Evolutionary conservation across 2,797 vertebrate genomes (phyloP), one percentile per base, ranked within the genome.

Genomic region (Coendou prehensilis): DNA sequence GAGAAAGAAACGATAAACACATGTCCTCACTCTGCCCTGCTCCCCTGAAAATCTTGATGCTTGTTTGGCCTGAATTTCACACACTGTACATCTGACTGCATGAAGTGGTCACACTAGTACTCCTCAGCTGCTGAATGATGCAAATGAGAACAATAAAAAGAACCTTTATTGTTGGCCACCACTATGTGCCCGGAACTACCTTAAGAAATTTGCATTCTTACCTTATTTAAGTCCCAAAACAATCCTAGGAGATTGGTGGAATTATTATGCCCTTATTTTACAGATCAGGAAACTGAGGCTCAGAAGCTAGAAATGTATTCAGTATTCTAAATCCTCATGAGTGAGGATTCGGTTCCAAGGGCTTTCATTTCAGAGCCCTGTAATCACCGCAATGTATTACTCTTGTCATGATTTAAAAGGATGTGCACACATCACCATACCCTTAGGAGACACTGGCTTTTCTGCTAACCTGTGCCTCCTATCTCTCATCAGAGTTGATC

Each of bases 321-420:
- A 50, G 28, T 17, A 17, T 50, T 71, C 78, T 59, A 76, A 45
- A 80, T 41, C 20, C 54, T 93, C 84, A 84, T 22, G 63, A 85
- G 9, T 76, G 45, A 92, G 37, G 61, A 52, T 73, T 94, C 26
- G 80, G 30, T 80, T 47, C 52, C 69, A 80, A 0, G 0, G 45
- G 30, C 15, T 96, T 91, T 89, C 14, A 61, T 78, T 93, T 91
- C 50, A 94, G 52, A 95, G 11, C 3, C 5, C 14, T 86, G 87
- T 82, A 56, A 50, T 41, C 23, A 50, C 26, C 71, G 14, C 37
- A 85, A 67, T 45, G 41, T 0, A 56, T 69, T n/a, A 6, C 1
- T 56, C 41, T 41, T n/a, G 50, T 82, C 56, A 50, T 20, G 83
- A 71, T 23, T 88, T 75, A 79, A 63, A 93, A 54, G 2, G 28